phyloP scores from a whole-genome alignment of 1,140 invertebrate genomes.

The Leptopilina boulardi region DNA sequence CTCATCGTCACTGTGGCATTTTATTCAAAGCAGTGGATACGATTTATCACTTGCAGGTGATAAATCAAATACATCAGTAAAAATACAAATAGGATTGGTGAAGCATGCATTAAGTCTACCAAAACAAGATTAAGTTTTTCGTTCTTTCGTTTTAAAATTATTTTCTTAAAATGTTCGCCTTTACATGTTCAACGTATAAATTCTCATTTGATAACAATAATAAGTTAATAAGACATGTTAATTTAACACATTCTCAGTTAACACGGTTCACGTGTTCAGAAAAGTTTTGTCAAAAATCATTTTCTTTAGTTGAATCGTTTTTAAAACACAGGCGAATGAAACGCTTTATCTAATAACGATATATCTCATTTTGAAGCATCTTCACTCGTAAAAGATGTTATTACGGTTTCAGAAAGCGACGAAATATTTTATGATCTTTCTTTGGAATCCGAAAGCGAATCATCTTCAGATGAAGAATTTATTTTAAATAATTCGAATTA shows the following conservation, averaged over 20 bases:
- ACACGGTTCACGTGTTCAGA: not conserved
- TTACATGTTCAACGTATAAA: not conserved
- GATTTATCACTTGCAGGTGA: constrained; percentile 29
- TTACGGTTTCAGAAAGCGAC: not conserved
- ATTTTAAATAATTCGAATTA: not conserved
- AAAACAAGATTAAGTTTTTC: not conserved
- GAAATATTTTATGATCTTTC: not conserved
- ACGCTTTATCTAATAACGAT: not conserved
- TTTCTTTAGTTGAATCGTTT: not conserved
- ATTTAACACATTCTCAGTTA: not conserved
- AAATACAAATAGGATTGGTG: constrained; percentile 30
- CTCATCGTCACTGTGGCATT: constrained; percentile 37
- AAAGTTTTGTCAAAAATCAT: not conserved
- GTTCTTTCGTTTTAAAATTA: not conserved
- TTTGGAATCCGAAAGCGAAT: not conserved
- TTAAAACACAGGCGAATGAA: not conserved
- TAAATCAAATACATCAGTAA: constrained; percentile 18
- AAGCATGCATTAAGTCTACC: not conserved
- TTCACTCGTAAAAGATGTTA: not conserved
- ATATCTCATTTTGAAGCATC: not conserved
- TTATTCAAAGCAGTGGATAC: constrained; percentile 39
- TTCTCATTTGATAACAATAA: constrained; percentile 2
- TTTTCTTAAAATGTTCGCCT: not conserved
- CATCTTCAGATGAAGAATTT: not conserved
- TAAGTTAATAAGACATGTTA: constrained; percentile 21